Percentiles rank a stretch among this genome's conserved stretches.
Evolutionary conservation across 2,797 vertebrate species (phyloP).

Genomic region (Sorex maritimensis): DNA sequence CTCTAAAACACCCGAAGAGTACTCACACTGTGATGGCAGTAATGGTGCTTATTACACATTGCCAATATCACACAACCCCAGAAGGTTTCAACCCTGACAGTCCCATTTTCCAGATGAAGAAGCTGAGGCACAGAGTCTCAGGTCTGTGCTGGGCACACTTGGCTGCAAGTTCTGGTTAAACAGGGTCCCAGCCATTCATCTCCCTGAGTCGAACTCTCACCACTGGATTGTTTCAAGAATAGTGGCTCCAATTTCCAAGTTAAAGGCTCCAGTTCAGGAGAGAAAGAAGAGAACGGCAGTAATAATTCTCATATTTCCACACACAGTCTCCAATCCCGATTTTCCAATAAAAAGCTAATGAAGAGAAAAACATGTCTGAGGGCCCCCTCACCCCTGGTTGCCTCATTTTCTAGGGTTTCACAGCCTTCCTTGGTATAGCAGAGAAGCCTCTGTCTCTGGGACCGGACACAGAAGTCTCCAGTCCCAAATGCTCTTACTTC

Average conservation of each 20-base stretch:
- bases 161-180: neutral
- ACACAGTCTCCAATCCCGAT: neutral
- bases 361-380: neutral
- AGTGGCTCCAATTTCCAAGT: too few species aligned
- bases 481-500: neutral
- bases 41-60: neutral
- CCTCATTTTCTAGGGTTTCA: neutral
- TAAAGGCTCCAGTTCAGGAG: neutral
- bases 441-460: neutral
- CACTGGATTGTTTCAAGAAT: too few species aligned
- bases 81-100: neutral
- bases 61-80: neutral
- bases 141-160: neutral
- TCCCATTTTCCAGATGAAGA: slow-evolving; percentile 27
- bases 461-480: neutral
- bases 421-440: neutral
- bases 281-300: neutral
- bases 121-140: neutral
- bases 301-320: neutral
- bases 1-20: neutral
- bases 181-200: neutral
- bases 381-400: neutral
- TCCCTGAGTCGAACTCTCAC: too few species aligned
- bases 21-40: neutral
- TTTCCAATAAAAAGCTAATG: neutral